phyloP scores from a whole-genome alignment of 2,113 vertebrate species.

The human region DNA sequence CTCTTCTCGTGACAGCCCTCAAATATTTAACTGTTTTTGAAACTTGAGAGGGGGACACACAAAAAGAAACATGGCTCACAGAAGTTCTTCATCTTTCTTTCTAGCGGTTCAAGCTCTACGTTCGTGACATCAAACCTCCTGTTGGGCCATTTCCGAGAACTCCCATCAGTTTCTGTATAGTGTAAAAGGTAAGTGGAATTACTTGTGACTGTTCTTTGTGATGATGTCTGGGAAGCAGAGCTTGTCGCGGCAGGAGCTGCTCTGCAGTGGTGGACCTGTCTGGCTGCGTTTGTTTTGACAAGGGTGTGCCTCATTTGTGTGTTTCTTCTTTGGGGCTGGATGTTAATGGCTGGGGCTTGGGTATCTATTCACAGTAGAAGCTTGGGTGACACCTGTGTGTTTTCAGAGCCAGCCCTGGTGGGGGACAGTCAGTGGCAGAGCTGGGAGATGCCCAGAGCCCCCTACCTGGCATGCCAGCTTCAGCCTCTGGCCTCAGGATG shows the following conservation, averaged over 20 bases:
- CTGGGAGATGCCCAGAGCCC: accelerated
- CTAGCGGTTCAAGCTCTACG: conserved; percentile 30
- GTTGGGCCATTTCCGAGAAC: conserved; percentile 38
- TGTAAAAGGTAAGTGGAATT: conserved; percentile 62
- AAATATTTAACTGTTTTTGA: not conserved
- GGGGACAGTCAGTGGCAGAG: not conserved
- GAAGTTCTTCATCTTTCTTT: not conserved
- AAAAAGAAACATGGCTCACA: not conserved
- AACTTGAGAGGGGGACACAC: not conserved
- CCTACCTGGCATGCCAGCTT: not conserved
- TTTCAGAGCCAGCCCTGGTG: not conserved
- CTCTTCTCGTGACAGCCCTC: not conserved
- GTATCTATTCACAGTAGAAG: not conserved
- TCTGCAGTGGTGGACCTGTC: not conserved
- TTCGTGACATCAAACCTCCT: conserved; percentile 44
- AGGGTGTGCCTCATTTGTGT: not conserved
- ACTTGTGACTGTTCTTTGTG: not conserved
- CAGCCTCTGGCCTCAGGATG: not conserved
- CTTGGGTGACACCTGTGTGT: not conserved
- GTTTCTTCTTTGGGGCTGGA: not conserved
- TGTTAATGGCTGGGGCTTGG: not conserved
- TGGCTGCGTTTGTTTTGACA: not conserved
- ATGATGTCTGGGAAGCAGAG: not conserved
- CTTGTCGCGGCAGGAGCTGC: not conserved
- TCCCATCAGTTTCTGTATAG: not conserved